Evolutionary conservation across 2,888 invertebrate species (phyloP), one percentile per base, ranked within the genome.

Genomic region (Thera britannica): DNA sequence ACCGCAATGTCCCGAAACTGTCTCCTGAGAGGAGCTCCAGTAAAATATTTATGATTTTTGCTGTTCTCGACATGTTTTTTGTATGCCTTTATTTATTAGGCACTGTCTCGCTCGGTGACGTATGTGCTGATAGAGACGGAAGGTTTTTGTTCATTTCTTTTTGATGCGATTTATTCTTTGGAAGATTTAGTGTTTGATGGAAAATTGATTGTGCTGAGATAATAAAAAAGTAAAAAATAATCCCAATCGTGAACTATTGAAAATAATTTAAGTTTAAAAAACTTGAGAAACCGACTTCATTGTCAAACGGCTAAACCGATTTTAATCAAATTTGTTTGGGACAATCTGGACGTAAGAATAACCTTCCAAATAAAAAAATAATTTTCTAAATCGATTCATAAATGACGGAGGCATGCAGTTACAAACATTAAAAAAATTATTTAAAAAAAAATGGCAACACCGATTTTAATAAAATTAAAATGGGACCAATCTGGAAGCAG

Each of bases 1-100:
- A 88, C 87, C 86, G 74, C 81, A 75, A 84, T 79, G 88, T 82
- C 86, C 88, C 85, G 80, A 87, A 89, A 88, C 88, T 89, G 88
- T 89, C 89, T 88, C 88, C 82, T 73, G 86, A 81, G 87, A 83
- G 78, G 74, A 87, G 79, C 86, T 86, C 79, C 79, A 79, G 83
- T 86, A 84, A 84, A 88, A 86, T 89, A 89, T 71, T 71, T 71
- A 65, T 71, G 76, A 76, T 77, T 77, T 76, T 76, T 72, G 72
- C 72, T 67, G 70, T 68, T 67, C 60, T 55, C 62, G 70, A 70
- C 71, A 68, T 68, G 67, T 71, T 73, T 75, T 75, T 72, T 72
- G 71, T 70, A 59, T 64, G 65, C 54, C 12, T 54, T 63, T 67
- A 73, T 73, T 74, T 70, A 72, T 72, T 64, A 65, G 48, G 48